These are phyloP conservation scores for Drosophila novamexicana DNA, from an alignment of 1,140 invertebrate genomes.

Conservation along the genomic window DNA sequence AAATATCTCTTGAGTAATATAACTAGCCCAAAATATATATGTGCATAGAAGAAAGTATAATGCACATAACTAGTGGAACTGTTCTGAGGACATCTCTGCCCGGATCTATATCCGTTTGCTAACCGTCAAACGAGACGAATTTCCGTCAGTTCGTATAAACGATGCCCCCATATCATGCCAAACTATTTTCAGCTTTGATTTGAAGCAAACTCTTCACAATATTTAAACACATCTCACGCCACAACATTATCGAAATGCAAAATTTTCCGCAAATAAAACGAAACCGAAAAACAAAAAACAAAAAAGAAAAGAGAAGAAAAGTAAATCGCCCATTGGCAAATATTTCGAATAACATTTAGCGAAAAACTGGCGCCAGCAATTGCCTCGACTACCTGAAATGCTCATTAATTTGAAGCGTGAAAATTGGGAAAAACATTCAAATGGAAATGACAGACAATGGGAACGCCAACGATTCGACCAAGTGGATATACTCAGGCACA, in stretches of 20 bases:
- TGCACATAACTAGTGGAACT: too few relatives aligned
- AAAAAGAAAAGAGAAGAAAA: not conserved
- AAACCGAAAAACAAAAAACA: too few relatives aligned
- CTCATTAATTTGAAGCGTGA: slow-evolving; percentile 74
- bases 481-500: slow-evolving; percentile 6
- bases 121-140: slow-evolving; percentile 1
- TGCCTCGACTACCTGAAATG: slow-evolving; percentile 64
- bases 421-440: slow-evolving; percentile 61
- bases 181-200: slow-evolving; percentile 26
- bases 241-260: slow-evolving; percentile 11
- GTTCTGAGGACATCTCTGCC: too few relatives aligned
- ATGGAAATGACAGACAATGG: slow-evolving; percentile 56
- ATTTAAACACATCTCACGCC: slow-evolving; percentile 28
- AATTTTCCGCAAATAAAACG: slow-evolving; percentile 63
- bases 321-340: slow-evolving; percentile 44
- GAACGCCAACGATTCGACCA: slow-evolving; percentile 4
- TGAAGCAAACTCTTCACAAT: slow-evolving; percentile 41
- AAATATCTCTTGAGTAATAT: too few relatives aligned
- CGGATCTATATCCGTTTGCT: not conserved
- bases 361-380: slow-evolving; percentile 71
- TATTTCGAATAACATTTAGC: slow-evolving; percentile 79
- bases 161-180: not conserved
- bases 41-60: too few relatives aligned
- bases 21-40: too few relatives aligned
- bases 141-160: slow-evolving; percentile 3